These are phyloP conservation scores for Lethrus apterus DNA, from an alignment of 1,140 invertebrate genomes.

Conservation along the genomic window DNA sequence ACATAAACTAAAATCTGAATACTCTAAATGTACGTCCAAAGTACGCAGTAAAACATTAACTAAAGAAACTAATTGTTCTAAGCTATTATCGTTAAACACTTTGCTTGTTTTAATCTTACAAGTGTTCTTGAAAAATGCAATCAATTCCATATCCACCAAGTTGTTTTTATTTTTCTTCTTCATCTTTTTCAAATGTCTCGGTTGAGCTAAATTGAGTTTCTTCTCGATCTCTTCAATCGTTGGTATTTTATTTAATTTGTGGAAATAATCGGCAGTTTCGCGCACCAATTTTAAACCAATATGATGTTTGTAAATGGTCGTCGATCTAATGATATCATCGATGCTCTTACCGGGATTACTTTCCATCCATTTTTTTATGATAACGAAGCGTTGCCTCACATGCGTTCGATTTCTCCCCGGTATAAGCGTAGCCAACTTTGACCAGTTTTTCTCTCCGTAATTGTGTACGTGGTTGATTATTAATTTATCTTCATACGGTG, in stretches of 20 bases:
- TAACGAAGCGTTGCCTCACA: slow-evolving; percentile 31
- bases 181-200: slow-evolving; percentile 16
- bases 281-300: slow-evolving; percentile 7
- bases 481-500: slow-evolving; percentile 40
- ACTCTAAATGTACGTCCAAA: background rate
- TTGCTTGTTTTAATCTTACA: slow-evolving; percentile 8
- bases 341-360: slow-evolving; percentile 35
- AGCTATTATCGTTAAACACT: background rate
- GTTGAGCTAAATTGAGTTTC: slow-evolving; percentile 16
- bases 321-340: slow-evolving; percentile 33
- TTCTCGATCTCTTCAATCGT: slow-evolving; percentile 21
- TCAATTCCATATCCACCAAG: slow-evolving; percentile 1
- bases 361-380: slow-evolving; percentile 39
- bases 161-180: slow-evolving; percentile 2
- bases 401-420: slow-evolving; percentile 11
- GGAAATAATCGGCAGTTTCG: slow-evolving; percentile 21
- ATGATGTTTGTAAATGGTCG: slow-evolving; percentile 8
- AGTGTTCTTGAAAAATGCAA: slow-evolving; percentile 6
- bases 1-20: background rate
- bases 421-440: background rate
- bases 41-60: background rate
- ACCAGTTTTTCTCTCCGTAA: slow-evolving; percentile 34
- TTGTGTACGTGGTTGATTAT: slow-evolving; percentile 41
- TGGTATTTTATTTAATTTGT: slow-evolving; percentile 17
- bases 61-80: background rate